These are phyloP conservation scores for Limnephilus auricula DNA, from an alignment of 2,888 invertebrate species.

Conservation along the genomic window DNA sequence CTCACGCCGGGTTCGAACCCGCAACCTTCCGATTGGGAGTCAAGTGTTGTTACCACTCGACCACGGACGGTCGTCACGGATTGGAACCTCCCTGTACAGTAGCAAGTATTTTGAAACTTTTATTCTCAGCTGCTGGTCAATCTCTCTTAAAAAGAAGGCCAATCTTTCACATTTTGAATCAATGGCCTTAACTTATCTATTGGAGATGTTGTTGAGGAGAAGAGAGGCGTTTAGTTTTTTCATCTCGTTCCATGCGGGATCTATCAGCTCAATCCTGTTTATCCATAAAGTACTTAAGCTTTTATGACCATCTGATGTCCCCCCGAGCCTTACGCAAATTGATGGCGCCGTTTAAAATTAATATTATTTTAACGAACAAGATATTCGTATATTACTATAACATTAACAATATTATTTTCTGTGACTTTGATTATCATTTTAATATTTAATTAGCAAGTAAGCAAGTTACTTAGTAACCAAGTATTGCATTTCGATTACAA, in stretches of 20 bases:
- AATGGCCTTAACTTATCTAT: not conserved
- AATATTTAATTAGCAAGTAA: not conserved
- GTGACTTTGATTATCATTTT: not conserved
- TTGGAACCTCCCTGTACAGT: too few species aligned
- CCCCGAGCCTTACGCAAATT: not conserved
- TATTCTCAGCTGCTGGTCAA: too few species aligned
- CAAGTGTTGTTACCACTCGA: too few species aligned
- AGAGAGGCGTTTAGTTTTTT: not conserved
- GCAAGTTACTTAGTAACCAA: too few species aligned
- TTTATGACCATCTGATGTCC: not conserved
- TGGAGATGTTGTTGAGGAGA: not conserved
- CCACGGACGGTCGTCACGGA: too few species aligned
- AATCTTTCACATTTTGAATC: not conserved
- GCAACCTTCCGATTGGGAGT: too few species aligned
- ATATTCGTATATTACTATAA: not conserved
- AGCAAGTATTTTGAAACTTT: too few species aligned
- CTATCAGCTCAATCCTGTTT: constrained; percentile 2
- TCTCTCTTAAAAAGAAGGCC: not conserved
- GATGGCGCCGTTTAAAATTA: not conserved
- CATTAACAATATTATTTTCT: not conserved
- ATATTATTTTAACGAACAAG: not conserved
- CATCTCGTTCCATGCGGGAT: not conserved
- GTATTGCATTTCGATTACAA: not conserved
- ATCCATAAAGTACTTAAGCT: constrained; percentile 2
- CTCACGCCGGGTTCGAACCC: too few species aligned